phyloP scores from a whole-genome alignment of 2,888 invertebrate species.

The Drosophila longiperda region DNA sequence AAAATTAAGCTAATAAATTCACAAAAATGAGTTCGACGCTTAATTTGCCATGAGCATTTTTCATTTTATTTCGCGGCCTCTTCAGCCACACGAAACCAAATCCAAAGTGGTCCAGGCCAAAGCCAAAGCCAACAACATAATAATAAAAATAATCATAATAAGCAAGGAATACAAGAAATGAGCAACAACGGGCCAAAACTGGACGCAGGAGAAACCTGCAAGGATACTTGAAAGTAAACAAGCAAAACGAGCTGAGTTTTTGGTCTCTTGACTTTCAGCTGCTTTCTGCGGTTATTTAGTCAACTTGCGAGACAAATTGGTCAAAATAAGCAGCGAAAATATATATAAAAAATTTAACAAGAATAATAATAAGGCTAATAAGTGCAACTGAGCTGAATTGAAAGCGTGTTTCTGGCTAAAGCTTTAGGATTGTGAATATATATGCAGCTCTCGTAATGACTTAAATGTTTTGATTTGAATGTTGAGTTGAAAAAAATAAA shows the following conservation, averaged over 20 bases:
- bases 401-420: neutral
- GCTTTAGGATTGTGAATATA: neutral
- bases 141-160: constrained; percentile 34
- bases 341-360: neutral
- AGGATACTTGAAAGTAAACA: constrained; percentile 24
- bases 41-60: constrained; percentile 79
- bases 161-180: constrained; percentile 40
- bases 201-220: constrained; percentile 10
- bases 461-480: neutral
- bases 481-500: neutral
- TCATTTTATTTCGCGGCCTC: constrained; percentile 67
- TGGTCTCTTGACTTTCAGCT: constrained; percentile 25
- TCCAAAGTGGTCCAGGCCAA: constrained; percentile 27
- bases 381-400: neutral
- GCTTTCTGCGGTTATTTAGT: constrained; percentile 16
- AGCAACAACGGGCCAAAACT: constrained; percentile 25
- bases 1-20: constrained; percentile 78
- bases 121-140: constrained; percentile 23
- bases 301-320: neutral
- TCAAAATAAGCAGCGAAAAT: neutral
- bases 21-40: constrained; percentile 78
- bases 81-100: constrained; percentile 39
- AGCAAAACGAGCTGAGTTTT: neutral
- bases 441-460: neutral
- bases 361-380: neutral